Conservation (phyloP, 2,797 vertebrate genomes). For the Phrynocephalus guinanensis region DNA sequence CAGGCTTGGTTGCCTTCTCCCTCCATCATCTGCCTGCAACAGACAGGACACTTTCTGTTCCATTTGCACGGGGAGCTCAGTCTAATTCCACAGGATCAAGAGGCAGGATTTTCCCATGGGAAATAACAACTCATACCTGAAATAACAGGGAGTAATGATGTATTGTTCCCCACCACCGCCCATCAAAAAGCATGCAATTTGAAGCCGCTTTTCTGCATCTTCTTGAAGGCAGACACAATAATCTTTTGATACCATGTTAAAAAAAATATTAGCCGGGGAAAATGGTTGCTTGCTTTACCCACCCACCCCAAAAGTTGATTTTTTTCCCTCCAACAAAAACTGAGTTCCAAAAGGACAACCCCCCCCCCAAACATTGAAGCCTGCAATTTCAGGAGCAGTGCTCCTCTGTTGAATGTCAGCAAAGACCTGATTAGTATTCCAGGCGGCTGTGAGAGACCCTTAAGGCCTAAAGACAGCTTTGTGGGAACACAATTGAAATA, state of each 20-base stretch:
- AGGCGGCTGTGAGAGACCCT: constrained; percentile 71
- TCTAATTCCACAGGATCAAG: neutral
- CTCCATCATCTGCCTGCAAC: neutral
- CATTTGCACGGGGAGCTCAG: neutral
- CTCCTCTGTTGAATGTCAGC: neutral
- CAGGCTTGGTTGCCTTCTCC: too few species aligned
- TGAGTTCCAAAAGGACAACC: rapidly evolving
- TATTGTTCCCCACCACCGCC: too few species aligned
- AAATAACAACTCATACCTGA: rapidly evolving
- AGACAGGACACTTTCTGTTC: neutral
- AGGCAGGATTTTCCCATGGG: neutral
- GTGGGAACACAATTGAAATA: constrained; percentile 77
- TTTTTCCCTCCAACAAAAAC: rapidly evolving
- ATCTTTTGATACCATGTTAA: rapidly evolving
- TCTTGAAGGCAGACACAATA: rapidly evolving
- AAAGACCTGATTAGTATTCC: constrained; percentile 73
- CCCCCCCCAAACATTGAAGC: neutral
- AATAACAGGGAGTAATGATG: neutral
- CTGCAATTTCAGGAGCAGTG: neutral
- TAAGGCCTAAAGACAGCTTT: constrained; percentile 77
- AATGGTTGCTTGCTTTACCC: rapidly evolving
- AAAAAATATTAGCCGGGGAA: neutral
- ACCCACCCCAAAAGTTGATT: neutral
- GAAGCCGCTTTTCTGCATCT: neutral
- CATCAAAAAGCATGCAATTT: neutral